phyloP scores from a whole-genome alignment of 2,797 vertebrate genomes.

The Dromococcyx pavoninus region DNA sequence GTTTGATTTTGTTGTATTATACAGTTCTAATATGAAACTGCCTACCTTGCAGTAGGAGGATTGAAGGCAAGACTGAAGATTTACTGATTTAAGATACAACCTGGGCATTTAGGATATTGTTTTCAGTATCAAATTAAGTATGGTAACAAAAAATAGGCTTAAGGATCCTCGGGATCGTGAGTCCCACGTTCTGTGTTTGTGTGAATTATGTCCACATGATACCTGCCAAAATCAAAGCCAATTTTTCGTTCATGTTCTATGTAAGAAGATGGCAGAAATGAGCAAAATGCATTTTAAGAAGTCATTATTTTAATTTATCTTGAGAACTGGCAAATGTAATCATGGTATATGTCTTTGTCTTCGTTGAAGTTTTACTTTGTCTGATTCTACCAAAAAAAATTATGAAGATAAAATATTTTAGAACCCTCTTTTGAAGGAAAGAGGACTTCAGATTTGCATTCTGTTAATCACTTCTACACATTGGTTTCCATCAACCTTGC shows the following conservation, averaged over 20 bases:
- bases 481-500: background rate
- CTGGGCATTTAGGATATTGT: background rate
- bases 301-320: background rate
- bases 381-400: background rate
- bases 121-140: background rate
- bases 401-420: conserved; percentile 2
- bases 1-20: background rate
- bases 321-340: background rate
- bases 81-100: background rate
- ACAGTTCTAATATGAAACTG: background rate
- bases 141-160: background rate
- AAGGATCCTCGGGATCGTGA: background rate
- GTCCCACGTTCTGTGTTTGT: background rate
- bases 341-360: background rate
- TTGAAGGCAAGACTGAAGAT: background rate
- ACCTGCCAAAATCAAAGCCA: background rate
- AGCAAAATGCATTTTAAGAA: background rate
- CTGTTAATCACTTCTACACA: background rate
- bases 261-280: background rate
- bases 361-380: background rate
- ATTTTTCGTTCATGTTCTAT: background rate
- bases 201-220: background rate
- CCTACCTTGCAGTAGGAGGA: background rate
- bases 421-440: background rate
- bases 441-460: background rate